These are phyloP conservation scores for Canis aureus DNA, from an alignment of 2,113 vertebrate genomes.

Conservation along the genomic window DNA sequence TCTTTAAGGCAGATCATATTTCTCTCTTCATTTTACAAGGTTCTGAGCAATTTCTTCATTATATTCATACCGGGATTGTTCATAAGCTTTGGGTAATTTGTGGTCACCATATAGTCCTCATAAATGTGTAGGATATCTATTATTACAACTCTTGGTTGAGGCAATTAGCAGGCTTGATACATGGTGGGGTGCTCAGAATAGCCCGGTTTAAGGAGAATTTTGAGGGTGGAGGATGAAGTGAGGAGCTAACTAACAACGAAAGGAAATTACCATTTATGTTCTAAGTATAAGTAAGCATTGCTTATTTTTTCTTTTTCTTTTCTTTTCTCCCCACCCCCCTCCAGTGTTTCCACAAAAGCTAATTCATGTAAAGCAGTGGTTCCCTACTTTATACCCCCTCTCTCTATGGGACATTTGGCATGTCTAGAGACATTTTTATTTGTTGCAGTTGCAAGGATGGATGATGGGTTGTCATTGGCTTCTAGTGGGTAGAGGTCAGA, in stretches of 20 bases:
- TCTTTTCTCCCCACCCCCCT: too few relatives aligned
- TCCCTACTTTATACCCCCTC: background rate
- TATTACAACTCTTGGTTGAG: background rate
- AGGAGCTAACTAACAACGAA: slow-evolving; percentile 17
- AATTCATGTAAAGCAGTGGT: background rate
- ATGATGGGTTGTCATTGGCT: background rate
- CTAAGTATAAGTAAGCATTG: background rate
- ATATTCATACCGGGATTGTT: background rate
- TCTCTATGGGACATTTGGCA: background rate
- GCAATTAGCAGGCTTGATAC: background rate
- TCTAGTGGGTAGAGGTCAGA: background rate
- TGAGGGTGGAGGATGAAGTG: background rate
- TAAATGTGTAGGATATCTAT: background rate
- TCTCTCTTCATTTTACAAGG: background rate
- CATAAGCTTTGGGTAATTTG: background rate
- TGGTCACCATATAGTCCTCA: background rate
- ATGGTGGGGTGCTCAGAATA: background rate
- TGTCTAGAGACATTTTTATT: background rate
- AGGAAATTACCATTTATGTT: background rate
- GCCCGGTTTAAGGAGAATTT: background rate
- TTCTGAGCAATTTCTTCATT: slow-evolving; percentile 8
- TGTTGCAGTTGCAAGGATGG: background rate
- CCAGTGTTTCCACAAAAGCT: background rate
- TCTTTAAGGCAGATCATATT: background rate
- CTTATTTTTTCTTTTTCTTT: background rate